Evolutionary conservation across 2,113 vertebrate genomes (phyloP), one percentile per base, ranked within the genome.

Genomic region (Vulpes vulpes): DNA sequence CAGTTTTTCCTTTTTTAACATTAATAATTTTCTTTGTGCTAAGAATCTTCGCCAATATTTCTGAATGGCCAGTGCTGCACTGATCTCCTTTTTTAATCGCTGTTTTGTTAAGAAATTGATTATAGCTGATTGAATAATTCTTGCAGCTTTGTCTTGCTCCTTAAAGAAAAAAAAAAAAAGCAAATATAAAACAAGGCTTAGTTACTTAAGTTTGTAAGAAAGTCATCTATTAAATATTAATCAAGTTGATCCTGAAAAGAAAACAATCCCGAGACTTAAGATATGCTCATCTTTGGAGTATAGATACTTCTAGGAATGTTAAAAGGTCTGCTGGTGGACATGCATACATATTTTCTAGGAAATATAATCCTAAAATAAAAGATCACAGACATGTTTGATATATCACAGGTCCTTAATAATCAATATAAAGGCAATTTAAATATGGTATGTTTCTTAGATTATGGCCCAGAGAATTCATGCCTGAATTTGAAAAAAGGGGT

Each of bases 141-240:
- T 81, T 59, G 99, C 99, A 64, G 99, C 99, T 94, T 86, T 80
- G 35, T 99, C 99, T 98, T 98, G 99, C 96, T 99, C 98, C 99
- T 99, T 94, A 10, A 96, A 96, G 27, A 67, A 43, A 59, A 25
- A 65, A 87, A 20, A 87, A 20, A 86, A 69, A 64, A 65, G 11
- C 20, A 95, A 49, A 87, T 64, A 5, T 87, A 32, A 83, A 53
- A 83, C 79, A 74, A 92, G 15, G 59, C 25, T 38, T 79, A 89
- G 19, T 89, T 59, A 71, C 12, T 84, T 69, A 55, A 96, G 9
- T 89, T 59, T 84, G 15, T 92, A 79, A 95, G 62, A 78, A 82
- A 83, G 38, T 55, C 32, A 59, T 19, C 23, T 81, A 20, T 80
- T 57, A 87, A 78, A 60, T 14, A 59, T 89, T 60, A 85, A 95